Evolutionary conservation across 2,888 invertebrate species (phyloP), one percentile per base, ranked within the genome.

Genomic region (Orthosia gracilis): DNA sequence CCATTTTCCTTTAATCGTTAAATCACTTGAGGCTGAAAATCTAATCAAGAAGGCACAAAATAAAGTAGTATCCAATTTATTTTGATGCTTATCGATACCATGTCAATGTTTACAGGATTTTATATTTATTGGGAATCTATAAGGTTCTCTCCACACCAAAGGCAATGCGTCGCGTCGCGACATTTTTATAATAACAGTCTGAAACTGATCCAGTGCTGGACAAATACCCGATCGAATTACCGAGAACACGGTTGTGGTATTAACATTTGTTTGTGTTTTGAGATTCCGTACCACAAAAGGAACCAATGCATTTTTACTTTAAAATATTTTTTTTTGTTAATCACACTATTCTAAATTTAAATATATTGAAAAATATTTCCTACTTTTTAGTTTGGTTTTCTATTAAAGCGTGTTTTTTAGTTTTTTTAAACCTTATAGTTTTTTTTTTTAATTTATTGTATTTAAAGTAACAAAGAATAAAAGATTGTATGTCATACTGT

Each of bases 51-150:
- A 65, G 54, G 15, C n/a, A n/a, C 18, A 47, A 59, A 81, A 76
- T 81, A 61, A 81, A 64, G 54, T 64, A 65, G 45, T n/a, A 47
- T 59, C 65, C 54, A 77, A 77, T 81, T 77, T 77, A 75, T 79
- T 61, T 65, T 77, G 45, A 61, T 65, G 81, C 62, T 76, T 57
- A 62, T n/a, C 17, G 21, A 18, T 52, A 52, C 31, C 1, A 66
- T 50, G 55, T 52, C 57, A 57, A 17, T 55, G 40, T 61, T 61
- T 21, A 57, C 45, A 23, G 61, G n/a, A 64, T 73, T 61, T 23
- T 76, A 21, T 47, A 57, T 65, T 75, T 81, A 62, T 57, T 49
- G 21, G 17, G 26, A 40, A 55, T n/a, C 3, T 61, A 15, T 61
- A 64, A 59, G 23, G 52, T 47, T 2, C 4, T 18, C 0, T 12